Evolutionary conservation across 2,888 invertebrate genomes (phyloP), one percentile per base, ranked within the genome.

Genomic region (Euproctis similis): DNA sequence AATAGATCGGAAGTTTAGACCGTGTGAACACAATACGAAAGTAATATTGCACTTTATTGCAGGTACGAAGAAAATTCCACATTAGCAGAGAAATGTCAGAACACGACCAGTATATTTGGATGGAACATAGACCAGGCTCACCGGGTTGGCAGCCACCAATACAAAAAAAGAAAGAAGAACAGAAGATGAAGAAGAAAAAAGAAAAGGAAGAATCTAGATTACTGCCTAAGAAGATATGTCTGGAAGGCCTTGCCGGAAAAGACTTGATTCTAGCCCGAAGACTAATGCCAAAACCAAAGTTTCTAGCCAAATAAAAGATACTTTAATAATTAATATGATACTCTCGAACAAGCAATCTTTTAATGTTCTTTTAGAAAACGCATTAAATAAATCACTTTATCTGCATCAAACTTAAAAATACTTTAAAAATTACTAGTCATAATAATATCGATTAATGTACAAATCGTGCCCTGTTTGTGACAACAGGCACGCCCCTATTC

Each of bases 281-380:
- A 11, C 16, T 25, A 1, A 21, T 12, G 25, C 30, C 30, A 2
- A 25, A 26, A 11, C 8, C 6, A 7, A 30, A 30, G 9, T 25
- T 23, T 16, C 10, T 21, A 6, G 21, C 21, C 6, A 4, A 21
- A 10, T 21, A 8, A 8, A 19, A n/a, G n/a, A n/a, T n/a, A n/a
- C n/a, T n/a, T n/a, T n/a, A n/a, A n/a, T n/a, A n/a, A n/a, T n/a
- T n/a, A n/a, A n/a, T n/a, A n/a, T n/a, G n/a, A n/a, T n/a, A n/a
- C n/a, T n/a, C n/a, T n/a, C n/a, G n/a, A n/a, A n/a, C n/a, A n/a
- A n/a, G n/a, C n/a, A n/a, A n/a, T n/a, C n/a, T n/a, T n/a, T n/a
- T n/a, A n/a, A n/a, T n/a, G n/a, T n/a, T n/a, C n/a, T n/a, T n/a
- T n/a, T n/a, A n/a, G n/a, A n/a, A n/a, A n/a, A n/a, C n/a, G n/a